Percentiles rank a stretch among this genome's conserved stretches.
Evolutionary conservation across 2,888 invertebrate genomes (phyloP).

Genomic region (Carabus problematicus): DNA sequence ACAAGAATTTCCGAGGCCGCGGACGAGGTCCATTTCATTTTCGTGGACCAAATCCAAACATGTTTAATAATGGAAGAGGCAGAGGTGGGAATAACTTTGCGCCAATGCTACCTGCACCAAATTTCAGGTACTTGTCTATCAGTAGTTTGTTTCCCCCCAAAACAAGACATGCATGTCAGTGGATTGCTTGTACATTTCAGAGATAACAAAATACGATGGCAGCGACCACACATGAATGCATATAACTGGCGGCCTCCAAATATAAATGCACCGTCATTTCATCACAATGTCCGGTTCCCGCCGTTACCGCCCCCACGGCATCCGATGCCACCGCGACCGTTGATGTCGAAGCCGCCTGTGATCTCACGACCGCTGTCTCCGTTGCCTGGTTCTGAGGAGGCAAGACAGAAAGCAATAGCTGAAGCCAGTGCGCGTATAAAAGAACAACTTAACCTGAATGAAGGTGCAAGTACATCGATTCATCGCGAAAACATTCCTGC

Average conservation of each 20-base stretch:
- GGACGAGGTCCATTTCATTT: constrained; percentile 18
- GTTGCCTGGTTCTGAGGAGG: constrained; percentile 33
- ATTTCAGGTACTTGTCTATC: constrained; percentile 1
- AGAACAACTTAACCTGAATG: constrained; percentile 26
- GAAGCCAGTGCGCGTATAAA: constrained; percentile 37
- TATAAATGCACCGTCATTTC: neutral
- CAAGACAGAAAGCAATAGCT: constrained; percentile 33
- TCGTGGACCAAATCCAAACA: neutral
- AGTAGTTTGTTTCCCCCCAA: neutral
- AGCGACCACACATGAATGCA: neutral
- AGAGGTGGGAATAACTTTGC: neutral
- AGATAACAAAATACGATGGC: constrained; percentile 29
- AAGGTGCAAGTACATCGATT: neutral
- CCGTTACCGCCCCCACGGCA: neutral
- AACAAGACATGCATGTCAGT: neutral
- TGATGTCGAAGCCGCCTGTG: constrained; percentile 1
- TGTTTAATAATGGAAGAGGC: neutral
- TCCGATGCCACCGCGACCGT: neutral
- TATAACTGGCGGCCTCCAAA: constrained; percentile 5
- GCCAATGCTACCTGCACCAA: constrained; percentile 2
- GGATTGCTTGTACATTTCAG: neutral
- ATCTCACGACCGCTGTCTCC: constrained; percentile 18
- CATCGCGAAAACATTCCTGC: neutral
- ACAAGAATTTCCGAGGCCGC: constrained; percentile 27
- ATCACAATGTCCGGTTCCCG: neutral